A percentile compares a stretch with the other conserved stretches of the same genome.
phyloP scores from a whole-genome alignment of 2,797 vertebrate genomes.

The Falco rusticolus region DNA sequence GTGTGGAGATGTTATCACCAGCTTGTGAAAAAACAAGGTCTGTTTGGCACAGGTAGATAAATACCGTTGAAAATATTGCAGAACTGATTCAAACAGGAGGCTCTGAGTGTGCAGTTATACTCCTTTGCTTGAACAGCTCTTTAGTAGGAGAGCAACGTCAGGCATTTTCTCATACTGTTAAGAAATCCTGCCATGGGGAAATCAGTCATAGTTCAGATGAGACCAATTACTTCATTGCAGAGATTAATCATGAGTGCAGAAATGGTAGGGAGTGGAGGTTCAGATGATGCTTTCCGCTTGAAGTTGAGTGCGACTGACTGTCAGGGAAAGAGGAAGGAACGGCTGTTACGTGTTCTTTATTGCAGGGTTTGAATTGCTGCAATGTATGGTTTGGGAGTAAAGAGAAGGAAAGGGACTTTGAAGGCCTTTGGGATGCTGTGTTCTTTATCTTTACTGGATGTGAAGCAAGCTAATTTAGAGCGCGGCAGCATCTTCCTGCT shows the following conservation, averaged over 20 bases:
- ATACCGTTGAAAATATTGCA: neutral
- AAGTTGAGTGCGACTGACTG: neutral
- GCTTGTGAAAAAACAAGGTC: neutral
- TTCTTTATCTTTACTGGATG: neutral
- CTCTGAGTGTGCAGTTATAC: neutral
- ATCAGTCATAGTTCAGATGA: conserved; percentile 28
- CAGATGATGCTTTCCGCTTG: neutral
- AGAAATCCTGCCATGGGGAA: conserved; percentile 39
- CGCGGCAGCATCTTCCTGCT: neutral
- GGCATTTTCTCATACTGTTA: neutral
- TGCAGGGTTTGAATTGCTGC: neutral
- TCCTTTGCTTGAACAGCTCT: conserved; percentile 9
- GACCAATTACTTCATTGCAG: conserved; percentile 40
- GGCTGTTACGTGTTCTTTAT: neutral
- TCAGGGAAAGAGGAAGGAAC: neutral
- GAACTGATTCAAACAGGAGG: neutral
- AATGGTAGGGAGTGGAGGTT: neutral
- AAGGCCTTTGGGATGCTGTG: neutral
- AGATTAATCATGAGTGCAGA: neutral
- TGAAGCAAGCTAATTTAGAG: neutral
- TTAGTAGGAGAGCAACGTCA: neutral
- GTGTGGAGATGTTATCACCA: neutral
- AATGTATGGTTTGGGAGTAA: neutral
- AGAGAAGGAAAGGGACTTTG: neutral
- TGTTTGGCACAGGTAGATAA: neutral